Evolutionary conservation across 2,888 invertebrate genomes (phyloP).

Genomic region (Drosophila monieri): DNA sequence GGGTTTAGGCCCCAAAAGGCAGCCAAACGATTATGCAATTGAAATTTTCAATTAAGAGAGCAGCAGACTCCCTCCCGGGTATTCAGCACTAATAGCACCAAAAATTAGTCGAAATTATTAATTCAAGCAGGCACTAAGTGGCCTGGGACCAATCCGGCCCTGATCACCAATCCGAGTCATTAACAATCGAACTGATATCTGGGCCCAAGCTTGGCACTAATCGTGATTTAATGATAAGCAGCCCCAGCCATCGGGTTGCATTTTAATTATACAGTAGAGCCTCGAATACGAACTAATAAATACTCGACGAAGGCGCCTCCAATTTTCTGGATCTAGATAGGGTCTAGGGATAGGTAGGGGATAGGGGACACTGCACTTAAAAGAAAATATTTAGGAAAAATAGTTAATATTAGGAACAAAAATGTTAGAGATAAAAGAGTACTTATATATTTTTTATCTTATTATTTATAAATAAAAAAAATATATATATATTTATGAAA

Average conservation of each 20-base stretch:
- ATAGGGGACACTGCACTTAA: no score
- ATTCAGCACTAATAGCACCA: not conserved
- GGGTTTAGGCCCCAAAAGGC: not conserved
- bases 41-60: constrained; percentile 6
- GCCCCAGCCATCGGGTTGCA: constrained; percentile 26
- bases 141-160: not conserved
- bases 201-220: constrained; percentile 30
- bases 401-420: no score
- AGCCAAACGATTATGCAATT: constrained; percentile 7
- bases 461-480: no score
- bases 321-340: constrained; percentile 21
- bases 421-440: no score
- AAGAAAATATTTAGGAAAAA: no score
- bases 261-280: constrained; percentile 61
- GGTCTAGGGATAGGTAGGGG: no score
- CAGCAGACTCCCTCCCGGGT: constrained; percentile 6
- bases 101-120: not conserved
- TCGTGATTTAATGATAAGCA: constrained; percentile 50
- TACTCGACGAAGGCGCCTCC: constrained; percentile 37
- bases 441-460: no score
- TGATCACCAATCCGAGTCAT: constrained; percentile 34
- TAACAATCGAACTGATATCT: constrained; percentile 29
- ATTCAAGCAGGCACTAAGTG: constrained; percentile 15
- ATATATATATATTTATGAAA: no score
- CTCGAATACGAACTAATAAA: constrained; percentile 61